Conservation (phyloP, 1,140 invertebrate genomes). For the Diachasmimorpha longicaudata region DNA sequence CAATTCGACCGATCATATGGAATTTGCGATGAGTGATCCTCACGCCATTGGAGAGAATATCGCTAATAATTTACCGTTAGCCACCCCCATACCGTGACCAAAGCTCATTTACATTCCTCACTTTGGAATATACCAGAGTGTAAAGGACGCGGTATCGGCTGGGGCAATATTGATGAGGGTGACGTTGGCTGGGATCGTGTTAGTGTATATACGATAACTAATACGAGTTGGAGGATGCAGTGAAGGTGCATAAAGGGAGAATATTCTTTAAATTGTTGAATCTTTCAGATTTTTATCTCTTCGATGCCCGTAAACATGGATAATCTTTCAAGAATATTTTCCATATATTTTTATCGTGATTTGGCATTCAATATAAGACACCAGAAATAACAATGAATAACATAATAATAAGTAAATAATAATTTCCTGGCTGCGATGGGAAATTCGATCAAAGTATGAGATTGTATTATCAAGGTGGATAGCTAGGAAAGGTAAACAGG, state of each 20-base stretch:
- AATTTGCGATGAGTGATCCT: constrained; percentile 10
- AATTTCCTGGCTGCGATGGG: neutral
- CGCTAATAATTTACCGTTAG: constrained; percentile 15
- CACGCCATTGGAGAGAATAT: neutral
- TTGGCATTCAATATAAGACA: too few relatives aligned
- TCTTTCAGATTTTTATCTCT: too few relatives aligned
- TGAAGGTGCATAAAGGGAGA: neutral
- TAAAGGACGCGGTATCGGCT: constrained; percentile 16
- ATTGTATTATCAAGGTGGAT: too few relatives aligned
- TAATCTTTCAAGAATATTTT: too few relatives aligned
- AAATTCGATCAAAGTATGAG: neutral
- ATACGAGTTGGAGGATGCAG: neutral
- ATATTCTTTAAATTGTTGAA: too few relatives aligned
- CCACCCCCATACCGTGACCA: constrained; percentile 5
- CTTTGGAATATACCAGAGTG: constrained; percentile 16
- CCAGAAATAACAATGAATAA: too few relatives aligned
- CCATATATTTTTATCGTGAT: too few relatives aligned
- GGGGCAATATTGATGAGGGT: constrained; percentile 27
- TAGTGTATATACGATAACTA: neutral
- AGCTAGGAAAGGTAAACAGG: too few relatives aligned
- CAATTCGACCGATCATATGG: neutral
- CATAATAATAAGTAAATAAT: too few relatives aligned
- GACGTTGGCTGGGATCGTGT: neutral
- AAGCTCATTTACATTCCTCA: constrained; percentile 26
- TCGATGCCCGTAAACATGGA: too few relatives aligned